Base-by-base conservation (phyloP, 2,113 vertebrate genomes). In the Austrofundulus limnaeus region DNA sequence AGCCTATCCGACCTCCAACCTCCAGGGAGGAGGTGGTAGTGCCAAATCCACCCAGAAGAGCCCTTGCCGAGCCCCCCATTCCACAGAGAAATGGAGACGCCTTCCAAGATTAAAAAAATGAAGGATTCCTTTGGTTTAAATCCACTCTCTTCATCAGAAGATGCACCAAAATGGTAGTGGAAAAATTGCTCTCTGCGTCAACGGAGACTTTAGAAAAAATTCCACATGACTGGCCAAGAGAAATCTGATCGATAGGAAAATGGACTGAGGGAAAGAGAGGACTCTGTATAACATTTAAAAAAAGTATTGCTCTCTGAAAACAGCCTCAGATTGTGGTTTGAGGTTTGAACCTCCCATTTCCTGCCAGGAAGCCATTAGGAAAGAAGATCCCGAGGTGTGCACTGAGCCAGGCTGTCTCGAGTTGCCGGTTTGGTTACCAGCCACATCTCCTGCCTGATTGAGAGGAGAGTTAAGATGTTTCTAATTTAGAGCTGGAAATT, bases 11-110 rank as follows among this genome's bases (percentile, higher is more conserved):
- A 80, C 89, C 83, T 15, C 69, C 66, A 1, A 91, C 88, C 81
- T 93, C 93, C 69, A 94, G 78, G 0, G 94, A 92, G 51, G 92
- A 87, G 8, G 92, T 91, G 0, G 93, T 93, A 52, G 94, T 83
- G 66, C 94, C 82, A 61, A 93, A 90, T 10, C 92, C 87, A 16
- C 91, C 89, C 34, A 90, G 75, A 14, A 92, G 91, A 78, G 91
- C 80, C 70, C 91, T 87, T 5, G 87, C 88, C 48, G 91, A 82
- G 78, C 85, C 79, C n/a, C 88, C 92, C 94, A 95, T 95, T 45
- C 15, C 89, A 57, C 45, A 45, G 50, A 61, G 12, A 50, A 34
- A 66, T 24, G 17, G 60, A 43, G 10, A 58, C 23, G 13, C 28
- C 25, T 5, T 10, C 21, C 21, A 24, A 69, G 59, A 58, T 20